Base-by-base conservation (phyloP, 2,888 invertebrate species). In the Dasysyrphus tricinctus region DNA sequence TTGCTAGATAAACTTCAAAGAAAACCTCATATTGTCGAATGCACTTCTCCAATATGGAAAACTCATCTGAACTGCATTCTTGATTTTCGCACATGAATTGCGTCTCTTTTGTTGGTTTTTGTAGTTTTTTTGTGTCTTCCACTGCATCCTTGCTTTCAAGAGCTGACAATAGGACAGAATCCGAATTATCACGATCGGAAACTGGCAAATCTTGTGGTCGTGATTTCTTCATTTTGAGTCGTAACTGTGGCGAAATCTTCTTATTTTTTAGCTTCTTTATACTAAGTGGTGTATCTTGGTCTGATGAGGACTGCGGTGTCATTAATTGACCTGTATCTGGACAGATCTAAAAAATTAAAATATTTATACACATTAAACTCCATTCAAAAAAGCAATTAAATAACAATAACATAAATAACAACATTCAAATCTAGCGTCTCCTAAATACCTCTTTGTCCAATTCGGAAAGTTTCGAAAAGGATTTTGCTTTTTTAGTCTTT, bases 11-110 rank as follows among this genome's bases (percentile, higher is more conserved):
- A 1, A 93, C 90, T 82, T 93, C 92, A 73, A 93, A 94, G 89
- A 94, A 94, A 37, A 92, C 91, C 90, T 95, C 94, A 80, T 94
- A 95, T 83, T 94, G 93, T 61, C 94, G 92, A 42, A 94, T 92
- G 89, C 94, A 94, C 89, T 94, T 94, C 89, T 94, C 94, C 37
- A 94, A 88, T 89, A 94, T 94, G 7, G 94, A 92, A 76, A 93
- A 93, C 49, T 91, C 92, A 56, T 91, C 89, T 8, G 88, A 88
- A 34, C 51, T 88, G 29, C 67, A 70, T 1, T 89, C 88, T 14
- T 89, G 88, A 63, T 88, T 88, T n/a, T 89, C 88, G 39, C 88
- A 89, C 24, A 88, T 73, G 0, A 88, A 79, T 8, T 72, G 61
- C 5, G 70, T 16, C 8, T 63, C 73, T 56, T 80, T 70, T 5